Percentiles rank a stretch among this genome's conserved stretches.
phyloP scores from a whole-genome alignment of 2,113 vertebrate species.

The Semnopithecus entellus region DNA sequence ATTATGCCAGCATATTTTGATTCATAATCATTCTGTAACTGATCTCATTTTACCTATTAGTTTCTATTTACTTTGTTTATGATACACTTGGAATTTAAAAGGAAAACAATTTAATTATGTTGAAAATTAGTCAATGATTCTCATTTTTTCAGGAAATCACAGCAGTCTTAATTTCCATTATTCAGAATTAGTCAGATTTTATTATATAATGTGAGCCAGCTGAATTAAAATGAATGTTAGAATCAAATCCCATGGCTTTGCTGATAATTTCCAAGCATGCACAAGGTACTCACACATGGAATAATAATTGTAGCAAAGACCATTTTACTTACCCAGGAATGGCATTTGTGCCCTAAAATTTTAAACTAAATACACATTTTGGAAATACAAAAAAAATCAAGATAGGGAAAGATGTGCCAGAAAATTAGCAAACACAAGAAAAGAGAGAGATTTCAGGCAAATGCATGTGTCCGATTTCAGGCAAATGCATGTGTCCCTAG shows the following conservation, averaged over 20 bases:
- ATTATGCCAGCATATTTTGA: not conserved
- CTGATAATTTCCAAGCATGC: not conserved
- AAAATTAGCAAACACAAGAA: no score
- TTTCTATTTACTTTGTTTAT: slow-evolving; percentile 26
- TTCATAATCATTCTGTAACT: not conserved
- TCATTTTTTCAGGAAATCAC: slow-evolving; percentile 45
- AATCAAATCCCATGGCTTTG: not conserved
- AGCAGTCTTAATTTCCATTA: slow-evolving; percentile 40
- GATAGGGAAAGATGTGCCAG: no score
- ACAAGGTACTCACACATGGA: not conserved
- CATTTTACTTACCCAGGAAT: not conserved
- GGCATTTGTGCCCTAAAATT: not conserved
- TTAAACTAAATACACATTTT: no score
- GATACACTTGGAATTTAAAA: not conserved
- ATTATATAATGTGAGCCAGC: slow-evolving; percentile 8
- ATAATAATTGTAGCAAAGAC: not conserved
- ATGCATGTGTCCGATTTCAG: no score
- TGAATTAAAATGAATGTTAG: slow-evolving; percentile 40
- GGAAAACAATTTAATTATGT: slow-evolving; percentile 48
- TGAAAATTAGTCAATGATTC: slow-evolving; percentile 9
- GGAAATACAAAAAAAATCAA: no score
- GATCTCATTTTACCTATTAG: slow-evolving; percentile 22
- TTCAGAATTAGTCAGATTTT: slow-evolving; percentile 53
- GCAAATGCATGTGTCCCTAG: no score
- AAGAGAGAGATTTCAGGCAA: no score